Conservation (phyloP, 2,113 vertebrate genomes). For the Nerophis ophidion region DNA sequence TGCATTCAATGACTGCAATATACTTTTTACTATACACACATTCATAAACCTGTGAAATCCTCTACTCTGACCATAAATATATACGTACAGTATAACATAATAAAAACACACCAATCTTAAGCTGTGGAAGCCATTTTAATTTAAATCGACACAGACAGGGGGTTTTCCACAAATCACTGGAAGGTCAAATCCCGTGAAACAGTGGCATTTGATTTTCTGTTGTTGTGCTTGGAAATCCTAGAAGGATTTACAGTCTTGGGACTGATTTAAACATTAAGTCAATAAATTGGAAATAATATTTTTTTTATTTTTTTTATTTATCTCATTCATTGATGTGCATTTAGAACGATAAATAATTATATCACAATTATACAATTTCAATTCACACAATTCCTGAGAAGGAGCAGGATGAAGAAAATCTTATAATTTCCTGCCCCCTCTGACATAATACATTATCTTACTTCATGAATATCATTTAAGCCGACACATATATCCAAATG, state of each 20-base stretch:
- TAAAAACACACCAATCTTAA: no score
- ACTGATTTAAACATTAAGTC: background rate
- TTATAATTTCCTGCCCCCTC: no score
- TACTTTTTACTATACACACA: constrained; percentile 23
- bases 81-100: no score
- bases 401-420: no score
- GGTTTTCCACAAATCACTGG: constrained; percentile 41
- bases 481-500: no score
- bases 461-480: no score
- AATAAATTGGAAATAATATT: background rate
- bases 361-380: no score
- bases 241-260: constrained; percentile 34
- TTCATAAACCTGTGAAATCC: background rate
- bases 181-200: constrained; percentile 51
- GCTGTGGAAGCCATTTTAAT: constrained; percentile 25
- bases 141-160: constrained; percentile 40
- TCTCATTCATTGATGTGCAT: no score
- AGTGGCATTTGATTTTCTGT: constrained; percentile 61
- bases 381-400: no score
- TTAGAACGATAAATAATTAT: no score
- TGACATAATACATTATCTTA: no score
- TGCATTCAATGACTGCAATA: constrained; percentile 57
- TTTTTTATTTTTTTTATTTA: no score
- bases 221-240: constrained; percentile 51
- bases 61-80: background rate